Conservation (phyloP, 2,113 vertebrate genomes). For the Fregetta grallaria region DNA sequence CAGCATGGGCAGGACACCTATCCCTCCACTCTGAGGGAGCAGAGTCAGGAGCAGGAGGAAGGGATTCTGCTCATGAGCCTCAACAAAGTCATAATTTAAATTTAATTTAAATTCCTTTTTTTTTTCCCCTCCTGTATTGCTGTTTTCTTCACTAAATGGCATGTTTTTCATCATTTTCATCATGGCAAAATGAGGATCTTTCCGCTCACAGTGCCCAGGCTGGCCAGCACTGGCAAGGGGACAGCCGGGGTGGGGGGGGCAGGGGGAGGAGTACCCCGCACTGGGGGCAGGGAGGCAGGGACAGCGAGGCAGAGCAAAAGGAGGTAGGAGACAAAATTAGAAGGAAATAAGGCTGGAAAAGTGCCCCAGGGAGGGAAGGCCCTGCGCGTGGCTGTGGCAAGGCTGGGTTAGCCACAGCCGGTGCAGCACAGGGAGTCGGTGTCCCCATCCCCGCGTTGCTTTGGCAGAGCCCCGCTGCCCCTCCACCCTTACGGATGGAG, state of each 20-base stretch:
- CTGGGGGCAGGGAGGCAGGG: background rate
- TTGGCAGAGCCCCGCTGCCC: background rate
- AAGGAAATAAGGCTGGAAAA: background rate
- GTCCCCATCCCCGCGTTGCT: background rate
- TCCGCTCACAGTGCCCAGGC: rapidly evolving
- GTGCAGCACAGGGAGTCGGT: background rate
- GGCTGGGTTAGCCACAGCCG: background rate
- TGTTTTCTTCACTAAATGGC: background rate
- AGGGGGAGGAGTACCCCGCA: background rate
- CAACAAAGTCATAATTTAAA: background rate
- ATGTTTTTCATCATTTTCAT: background rate
- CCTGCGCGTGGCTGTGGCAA: rapidly evolving
- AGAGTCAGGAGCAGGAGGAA: background rate
- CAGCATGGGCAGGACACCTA: no score
- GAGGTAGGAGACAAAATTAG: background rate
- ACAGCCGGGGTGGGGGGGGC: background rate
- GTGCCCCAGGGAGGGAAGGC: background rate
- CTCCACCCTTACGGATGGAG: no score
- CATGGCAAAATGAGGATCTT: background rate
- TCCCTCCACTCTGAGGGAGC: background rate
- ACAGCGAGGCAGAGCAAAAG: background rate
- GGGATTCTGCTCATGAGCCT: background rate
- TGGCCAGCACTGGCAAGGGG: rapidly evolving
- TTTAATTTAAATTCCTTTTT: background rate
- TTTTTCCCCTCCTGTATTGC: background rate